Conservation (phyloP, 1,140 invertebrate genomes). For the Drosophila kikkawai region DNA sequence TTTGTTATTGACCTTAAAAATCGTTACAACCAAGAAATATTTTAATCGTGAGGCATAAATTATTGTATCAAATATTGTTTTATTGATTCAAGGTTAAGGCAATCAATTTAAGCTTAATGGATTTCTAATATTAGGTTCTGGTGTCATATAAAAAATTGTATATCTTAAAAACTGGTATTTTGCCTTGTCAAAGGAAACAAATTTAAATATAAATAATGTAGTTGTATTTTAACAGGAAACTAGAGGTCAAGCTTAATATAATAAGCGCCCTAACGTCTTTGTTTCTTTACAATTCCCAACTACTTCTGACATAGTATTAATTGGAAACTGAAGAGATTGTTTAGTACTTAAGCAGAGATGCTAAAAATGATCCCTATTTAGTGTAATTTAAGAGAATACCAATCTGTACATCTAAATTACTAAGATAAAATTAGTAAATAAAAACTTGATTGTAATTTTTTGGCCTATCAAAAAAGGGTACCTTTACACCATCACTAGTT, state of each 20-base stretch:
- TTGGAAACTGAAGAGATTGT: background rate
- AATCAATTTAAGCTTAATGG: slow-evolving; percentile 1
- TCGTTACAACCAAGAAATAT: background rate
- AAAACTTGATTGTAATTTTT: background rate
- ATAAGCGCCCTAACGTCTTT: background rate
- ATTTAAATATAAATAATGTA: background rate
- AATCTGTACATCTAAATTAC: background rate
- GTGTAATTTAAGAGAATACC: background rate
- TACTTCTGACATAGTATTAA: background rate
- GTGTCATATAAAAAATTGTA: background rate
- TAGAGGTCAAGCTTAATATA: background rate
- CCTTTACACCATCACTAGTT: background rate
- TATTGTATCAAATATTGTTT: background rate
- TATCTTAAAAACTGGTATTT: background rate
- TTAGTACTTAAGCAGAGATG: background rate
- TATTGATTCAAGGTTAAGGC: background rate
- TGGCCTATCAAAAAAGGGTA: background rate
- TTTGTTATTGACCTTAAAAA: background rate
- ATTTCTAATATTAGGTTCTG: background rate
- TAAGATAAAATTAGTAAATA: background rate
- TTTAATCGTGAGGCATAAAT: background rate
- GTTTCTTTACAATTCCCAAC: background rate
- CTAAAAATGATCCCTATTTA: background rate
- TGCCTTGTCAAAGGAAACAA: background rate
- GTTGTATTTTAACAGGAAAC: background rate